A percentile compares a stretch with the other conserved stretches of the same genome.
Conservation (phyloP, 2,113 vertebrate species). For the Mugil cephalus region DNA sequence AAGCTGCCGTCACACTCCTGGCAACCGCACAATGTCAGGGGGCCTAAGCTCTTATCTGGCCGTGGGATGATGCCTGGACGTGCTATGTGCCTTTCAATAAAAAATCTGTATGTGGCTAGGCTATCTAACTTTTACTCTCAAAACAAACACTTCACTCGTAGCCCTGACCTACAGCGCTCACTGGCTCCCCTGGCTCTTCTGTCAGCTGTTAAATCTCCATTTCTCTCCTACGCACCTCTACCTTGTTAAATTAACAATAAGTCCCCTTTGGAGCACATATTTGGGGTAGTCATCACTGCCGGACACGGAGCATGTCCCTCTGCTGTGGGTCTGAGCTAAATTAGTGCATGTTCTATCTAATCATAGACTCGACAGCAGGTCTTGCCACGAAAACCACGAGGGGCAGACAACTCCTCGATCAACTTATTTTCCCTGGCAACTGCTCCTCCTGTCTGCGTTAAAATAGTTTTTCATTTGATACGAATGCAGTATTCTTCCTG, state of each 20-base stretch:
- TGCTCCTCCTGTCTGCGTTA: conserved; percentile 74
- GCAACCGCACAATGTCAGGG: conserved; percentile 51
- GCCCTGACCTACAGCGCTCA: conserved; percentile 28
- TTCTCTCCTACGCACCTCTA: conserved; percentile 5
- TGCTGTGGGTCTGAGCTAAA: conserved; percentile 68
- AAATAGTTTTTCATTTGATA: conserved; percentile 83
- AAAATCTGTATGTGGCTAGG: conserved; percentile 28
- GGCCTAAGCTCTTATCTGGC: conserved; percentile 48
- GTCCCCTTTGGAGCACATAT: conserved; percentile 35
- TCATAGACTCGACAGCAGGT: conserved; percentile 78
- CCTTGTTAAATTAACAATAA: conserved; percentile 58
- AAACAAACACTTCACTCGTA: conserved; percentile 7
- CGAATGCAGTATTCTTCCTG: conserved; percentile 75
- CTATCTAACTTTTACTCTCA: conserved; percentile 36
- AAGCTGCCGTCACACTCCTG: conserved; percentile 65
- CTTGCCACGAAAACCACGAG: conserved; percentile 74
- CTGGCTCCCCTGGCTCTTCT: conserved; percentile 23
- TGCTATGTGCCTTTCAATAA: conserved; percentile 47
- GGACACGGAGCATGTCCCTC: conserved; percentile 53
- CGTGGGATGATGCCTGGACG: conserved; percentile 34
- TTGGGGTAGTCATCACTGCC: conserved; percentile 36
- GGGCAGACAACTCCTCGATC: conserved; percentile 76
- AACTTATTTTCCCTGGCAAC: conserved; percentile 83
- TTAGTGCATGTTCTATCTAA: conserved; percentile 74
- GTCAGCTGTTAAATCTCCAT: conserved; percentile 39